These are phyloP conservation scores for Leucopsar rothschildi DNA, from an alignment of 2,113 vertebrate genomes.

Conservation along the genomic window DNA sequence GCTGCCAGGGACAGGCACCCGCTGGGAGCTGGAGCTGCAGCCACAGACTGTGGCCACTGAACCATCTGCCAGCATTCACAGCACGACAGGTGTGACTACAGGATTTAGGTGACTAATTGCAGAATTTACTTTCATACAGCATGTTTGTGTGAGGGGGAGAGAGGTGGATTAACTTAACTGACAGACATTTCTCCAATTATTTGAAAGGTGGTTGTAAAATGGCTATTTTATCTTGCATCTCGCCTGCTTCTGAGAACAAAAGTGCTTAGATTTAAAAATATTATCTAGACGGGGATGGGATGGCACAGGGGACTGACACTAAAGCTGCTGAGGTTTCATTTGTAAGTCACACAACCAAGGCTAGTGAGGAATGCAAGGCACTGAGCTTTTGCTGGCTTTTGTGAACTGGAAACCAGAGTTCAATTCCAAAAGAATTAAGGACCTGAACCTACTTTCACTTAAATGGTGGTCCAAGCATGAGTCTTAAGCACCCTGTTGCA, in stretches of 20 bases:
- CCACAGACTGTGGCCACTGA: neutral
- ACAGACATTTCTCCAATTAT: slow-evolving; percentile 34
- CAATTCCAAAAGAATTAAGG: neutral
- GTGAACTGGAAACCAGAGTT: neutral
- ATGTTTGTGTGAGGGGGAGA: neutral
- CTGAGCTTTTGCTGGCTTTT: neutral
- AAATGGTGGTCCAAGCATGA: neutral
- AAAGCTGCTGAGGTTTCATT: neutral
- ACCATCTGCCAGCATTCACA: slow-evolving; percentile 7
- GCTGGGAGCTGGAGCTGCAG: neutral
- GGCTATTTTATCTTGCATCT: slow-evolving; percentile 24
- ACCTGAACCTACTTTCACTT: neutral
- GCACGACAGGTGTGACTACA: neutral
- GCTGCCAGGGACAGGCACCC: slow-evolving; percentile 9
- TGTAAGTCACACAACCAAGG: neutral
- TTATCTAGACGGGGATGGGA: neutral
- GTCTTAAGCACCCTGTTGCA: neutral
- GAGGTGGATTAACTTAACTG: slow-evolving; percentile 48
- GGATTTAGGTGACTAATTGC: slow-evolving; percentile 27
- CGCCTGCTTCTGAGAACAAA: slow-evolving; percentile 19
- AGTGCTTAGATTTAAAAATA: neutral
- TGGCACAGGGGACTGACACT: neutral
- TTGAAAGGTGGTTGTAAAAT: slow-evolving; percentile 22
- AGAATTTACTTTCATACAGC: slow-evolving; percentile 35
- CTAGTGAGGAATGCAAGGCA: neutral